These are phyloP conservation scores for Malurus leucopterus DNA, from an alignment of 2,797 vertebrate genomes.

Conservation along the genomic window DNA sequence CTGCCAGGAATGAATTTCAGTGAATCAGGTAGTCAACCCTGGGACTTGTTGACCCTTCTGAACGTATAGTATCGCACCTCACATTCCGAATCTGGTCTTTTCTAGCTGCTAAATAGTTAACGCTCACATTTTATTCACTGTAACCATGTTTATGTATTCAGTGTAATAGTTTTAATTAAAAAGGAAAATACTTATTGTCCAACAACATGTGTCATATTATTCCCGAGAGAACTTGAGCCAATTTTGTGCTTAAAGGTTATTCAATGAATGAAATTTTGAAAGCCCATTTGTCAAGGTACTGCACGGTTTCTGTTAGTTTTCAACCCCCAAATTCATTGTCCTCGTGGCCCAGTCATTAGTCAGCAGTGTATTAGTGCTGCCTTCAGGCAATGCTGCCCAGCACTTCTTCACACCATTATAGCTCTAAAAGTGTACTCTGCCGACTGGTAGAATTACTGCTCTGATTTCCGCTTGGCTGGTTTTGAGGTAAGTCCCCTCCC, in stretches of 20 bases:
- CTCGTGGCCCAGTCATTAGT: constrained; percentile 91
- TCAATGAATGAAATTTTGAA: constrained; percentile 81
- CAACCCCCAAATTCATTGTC: constrained; percentile 93
- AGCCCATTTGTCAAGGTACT: constrained; percentile 93
- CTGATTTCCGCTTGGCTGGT: constrained; percentile 76
- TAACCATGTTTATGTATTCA: constrained; percentile 55
- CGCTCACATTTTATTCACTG: constrained; percentile 2
- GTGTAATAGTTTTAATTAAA: constrained; percentile 74
- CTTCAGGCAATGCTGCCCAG: constrained; percentile 79
- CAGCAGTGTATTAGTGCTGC: constrained; percentile 85
- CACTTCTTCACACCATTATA: constrained; percentile 74
- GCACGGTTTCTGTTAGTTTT: constrained; percentile 84
- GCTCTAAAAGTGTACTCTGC: constrained; percentile 72
- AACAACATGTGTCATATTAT: constrained; percentile 66
- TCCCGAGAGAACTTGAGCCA: constrained; percentile 73
- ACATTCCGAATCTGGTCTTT: not conserved
- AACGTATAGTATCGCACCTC: not conserved
- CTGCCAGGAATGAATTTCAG: constrained; percentile 55
- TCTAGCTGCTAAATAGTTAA: constrained; percentile 28
- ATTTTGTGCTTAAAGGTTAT: constrained; percentile 82
- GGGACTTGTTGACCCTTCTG: not conserved
- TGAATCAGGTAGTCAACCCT: constrained; percentile 41
- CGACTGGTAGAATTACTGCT: constrained; percentile 77
- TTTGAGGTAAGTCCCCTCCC: constrained; percentile 79
- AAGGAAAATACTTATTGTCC: constrained; percentile 76